Base-by-base conservation (phyloP, 92 coral and sea anemone species). In the Metridium senile region DNA sequence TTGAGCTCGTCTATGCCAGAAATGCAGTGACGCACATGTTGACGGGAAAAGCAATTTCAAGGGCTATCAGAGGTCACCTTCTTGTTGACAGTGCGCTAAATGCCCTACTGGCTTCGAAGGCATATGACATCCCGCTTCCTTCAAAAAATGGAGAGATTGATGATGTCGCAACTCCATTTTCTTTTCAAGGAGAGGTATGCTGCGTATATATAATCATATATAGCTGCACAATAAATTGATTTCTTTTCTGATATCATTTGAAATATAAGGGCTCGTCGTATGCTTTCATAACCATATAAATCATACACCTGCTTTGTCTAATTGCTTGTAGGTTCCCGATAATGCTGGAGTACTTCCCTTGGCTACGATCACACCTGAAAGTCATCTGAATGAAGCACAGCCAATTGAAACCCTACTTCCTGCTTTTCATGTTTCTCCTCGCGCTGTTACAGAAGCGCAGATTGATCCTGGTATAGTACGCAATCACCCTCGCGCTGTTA, bases 21-120 rank as follows among this genome's bases (percentile, higher is more conserved):
- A 87, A 82, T 54, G 71, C 87, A n/a, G 79, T 76, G 2, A 63
- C 2, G 4, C 91, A 87, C 29, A 87, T 87, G 59, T 67, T 87
- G 29, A 82, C 70, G 56, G 81, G 72, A 16, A 75, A 75, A 23
- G 81, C 81, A 62, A 66, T 75, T 11, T 49, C 72, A 0, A 45
- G 81, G 21, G 72, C 81, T 10, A 62, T 75, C 56, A 9, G 71
- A 51, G 81, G 56, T 33, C 72, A 75, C 34, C 58, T 75, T 11
- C 59, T 75, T 8, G 56, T 75, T 62, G 81, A 62, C 69, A 33
- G 56, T 31, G 81, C 70, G 21, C 71, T 74, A 0, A 58, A 58
- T 32, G 39, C 80, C 1, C 26, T 66, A 8, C 51, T 66, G 11
- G 26, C 26, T 27, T 63, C 23, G 23, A 32, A 63, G 11, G 26